Evolutionary conservation across 2,113 vertebrate genomes (phyloP).

Genomic region (Gnathochromis pfefferi): DNA sequence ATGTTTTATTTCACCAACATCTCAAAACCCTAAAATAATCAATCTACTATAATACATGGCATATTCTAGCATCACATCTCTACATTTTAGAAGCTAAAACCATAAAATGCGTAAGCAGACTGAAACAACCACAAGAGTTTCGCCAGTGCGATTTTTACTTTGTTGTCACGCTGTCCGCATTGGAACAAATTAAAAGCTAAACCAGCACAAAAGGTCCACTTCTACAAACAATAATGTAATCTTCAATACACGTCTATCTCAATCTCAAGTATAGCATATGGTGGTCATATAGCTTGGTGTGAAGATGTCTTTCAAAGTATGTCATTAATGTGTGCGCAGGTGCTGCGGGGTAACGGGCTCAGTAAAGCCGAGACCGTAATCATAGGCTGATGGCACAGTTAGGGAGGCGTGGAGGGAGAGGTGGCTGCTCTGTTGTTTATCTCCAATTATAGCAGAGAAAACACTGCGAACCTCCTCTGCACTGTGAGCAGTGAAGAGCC

Average conservation of each 20-base stretch:
- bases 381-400: not conserved
- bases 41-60: not conserved
- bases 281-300: not conserved
- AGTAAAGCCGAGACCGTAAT: not conserved
- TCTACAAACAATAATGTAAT: not conserved
- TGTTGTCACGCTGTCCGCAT: not conserved
- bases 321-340: constrained; percentile 26
- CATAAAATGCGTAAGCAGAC: not conserved
- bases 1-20: not conserved
- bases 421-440: constrained; percentile 24
- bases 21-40: not conserved
- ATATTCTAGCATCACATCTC: not conserved
- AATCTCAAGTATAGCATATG: not conserved
- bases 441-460: constrained; percentile 51
- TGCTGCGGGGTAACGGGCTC: not conserved
- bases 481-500: constrained; percentile 1
- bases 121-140: not conserved
- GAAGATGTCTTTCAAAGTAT: not conserved
- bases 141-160: not conserved
- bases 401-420: not conserved
- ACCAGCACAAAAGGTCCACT: not conserved
- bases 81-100: not conserved
- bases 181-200: not conserved
- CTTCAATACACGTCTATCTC: not conserved
- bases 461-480: not conserved